These are phyloP conservation scores for Mycalesis mineus DNA, from an alignment of 2,888 invertebrate species.

Conservation along the genomic window DNA sequence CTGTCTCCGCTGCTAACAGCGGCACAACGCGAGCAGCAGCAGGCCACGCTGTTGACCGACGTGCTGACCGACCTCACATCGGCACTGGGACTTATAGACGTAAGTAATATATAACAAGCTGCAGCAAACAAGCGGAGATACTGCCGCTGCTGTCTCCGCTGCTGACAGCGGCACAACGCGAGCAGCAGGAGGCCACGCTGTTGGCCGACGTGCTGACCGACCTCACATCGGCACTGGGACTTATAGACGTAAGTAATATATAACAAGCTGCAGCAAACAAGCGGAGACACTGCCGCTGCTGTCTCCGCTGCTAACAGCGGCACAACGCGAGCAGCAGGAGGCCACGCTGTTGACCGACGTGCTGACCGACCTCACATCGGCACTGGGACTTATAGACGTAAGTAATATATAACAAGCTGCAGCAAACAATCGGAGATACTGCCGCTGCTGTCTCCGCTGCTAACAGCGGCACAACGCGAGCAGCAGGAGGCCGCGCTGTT, in stretches of 20 bases:
- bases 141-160: slow-evolving; percentile 40
- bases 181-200: slow-evolving; percentile 47
- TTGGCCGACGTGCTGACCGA: too few species aligned
- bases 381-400: slow-evolving; percentile 56
- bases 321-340: slow-evolving; percentile 49
- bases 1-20: too few species aligned
- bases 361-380: slow-evolving; percentile 45
- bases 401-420: slow-evolving; percentile 29
- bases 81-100: too few species aligned
- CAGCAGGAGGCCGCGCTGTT: too few species aligned
- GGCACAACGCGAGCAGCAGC: too few species aligned
- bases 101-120: slow-evolving; percentile 19
- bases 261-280: slow-evolving; percentile 40
- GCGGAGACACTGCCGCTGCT: slow-evolving; percentile 47
- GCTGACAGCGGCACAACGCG: slow-evolving; percentile 42
- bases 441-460: too few species aligned
- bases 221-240: too few species aligned
- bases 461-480: too few species aligned
- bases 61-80: too few species aligned
- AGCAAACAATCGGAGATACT: too few species aligned
- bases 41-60: too few species aligned
- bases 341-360: slow-evolving; percentile 51
- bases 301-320: slow-evolving; percentile 39
- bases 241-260: too few species aligned
- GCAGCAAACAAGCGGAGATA: slow-evolving; percentile 48